Conservation (phyloP, 1,140 invertebrate species). For the Psix sp. region DNA sequence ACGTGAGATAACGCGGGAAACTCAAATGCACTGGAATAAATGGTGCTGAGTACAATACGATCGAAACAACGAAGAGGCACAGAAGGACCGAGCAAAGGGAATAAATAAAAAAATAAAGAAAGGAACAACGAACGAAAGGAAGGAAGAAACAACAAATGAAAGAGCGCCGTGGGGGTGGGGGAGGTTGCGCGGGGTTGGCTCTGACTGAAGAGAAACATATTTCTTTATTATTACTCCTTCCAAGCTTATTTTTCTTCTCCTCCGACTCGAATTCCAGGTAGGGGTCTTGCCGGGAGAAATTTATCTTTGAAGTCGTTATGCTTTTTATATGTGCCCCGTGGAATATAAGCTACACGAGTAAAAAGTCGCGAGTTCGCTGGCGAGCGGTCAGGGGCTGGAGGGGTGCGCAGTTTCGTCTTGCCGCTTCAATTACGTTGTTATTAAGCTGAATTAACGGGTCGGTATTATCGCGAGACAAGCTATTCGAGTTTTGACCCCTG, state of each 20-base stretch:
- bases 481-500: constrained; percentile 56
- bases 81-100: constrained; percentile 8
- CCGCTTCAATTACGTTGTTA: constrained; percentile 60
- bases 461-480: constrained; percentile 55
- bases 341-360: constrained; percentile 48
- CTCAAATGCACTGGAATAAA: constrained; percentile 58
- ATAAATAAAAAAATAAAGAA: constrained; percentile 18
- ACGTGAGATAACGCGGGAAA: constrained; percentile 64
- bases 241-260: constrained; percentile 76
- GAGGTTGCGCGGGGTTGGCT: constrained; percentile 52
- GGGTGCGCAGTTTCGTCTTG: constrained; percentile 36
- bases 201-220: constrained; percentile 76
- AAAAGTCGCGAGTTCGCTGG: constrained; percentile 32
- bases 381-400: too few relatives aligned
- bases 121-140: constrained; percentile 16
- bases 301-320: constrained; percentile 70
- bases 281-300: constrained; percentile 68
- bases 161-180: constrained; percentile 11
- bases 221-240: constrained; percentile 77
- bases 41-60: constrained; percentile 25
- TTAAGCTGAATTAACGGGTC: constrained; percentile 61
- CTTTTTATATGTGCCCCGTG: constrained; percentile 65
- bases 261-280: constrained; percentile 74
- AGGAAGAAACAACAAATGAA: not conserved
- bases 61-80: constrained; percentile 19